Percentiles rank a stretch among this genome's conserved stretches.
Evolutionary conservation across 1,140 invertebrate species (phyloP).

Genomic region (Coptotermes formosanus): DNA sequence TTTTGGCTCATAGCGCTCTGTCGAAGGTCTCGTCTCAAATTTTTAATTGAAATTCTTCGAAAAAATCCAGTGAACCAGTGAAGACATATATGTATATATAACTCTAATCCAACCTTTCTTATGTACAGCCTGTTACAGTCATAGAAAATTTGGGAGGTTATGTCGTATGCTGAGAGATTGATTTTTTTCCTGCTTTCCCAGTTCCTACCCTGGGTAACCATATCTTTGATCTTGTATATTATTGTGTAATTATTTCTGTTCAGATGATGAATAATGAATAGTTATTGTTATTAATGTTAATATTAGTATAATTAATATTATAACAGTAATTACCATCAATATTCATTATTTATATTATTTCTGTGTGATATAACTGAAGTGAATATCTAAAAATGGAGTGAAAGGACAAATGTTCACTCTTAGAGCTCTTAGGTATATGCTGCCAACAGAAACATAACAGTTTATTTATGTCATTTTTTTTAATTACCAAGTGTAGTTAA

Average conservation of each 20-base stretch:
- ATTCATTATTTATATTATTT: conserved; percentile 1
- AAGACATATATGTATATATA: neutral
- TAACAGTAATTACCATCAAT: neutral
- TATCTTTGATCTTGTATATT: neutral
- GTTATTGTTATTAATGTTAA: conserved; percentile 9
- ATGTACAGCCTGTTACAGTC: neutral
- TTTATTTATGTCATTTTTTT: conserved; percentile 3
- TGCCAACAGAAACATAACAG: neutral
- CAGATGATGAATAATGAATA: neutral
- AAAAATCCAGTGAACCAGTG: neutral
- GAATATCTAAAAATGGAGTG: neutral
- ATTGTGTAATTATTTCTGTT: conserved; percentile 12
- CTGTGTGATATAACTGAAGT: neutral
- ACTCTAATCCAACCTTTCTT: neutral
- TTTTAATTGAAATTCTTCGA: neutral
- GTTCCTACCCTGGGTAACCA: neutral
- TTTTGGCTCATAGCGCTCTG: neutral
- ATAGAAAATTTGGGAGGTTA: neutral
- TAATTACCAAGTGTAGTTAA: neutral
- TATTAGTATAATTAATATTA: neutral
- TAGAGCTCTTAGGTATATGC: conserved; percentile 1
- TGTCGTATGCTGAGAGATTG: neutral
- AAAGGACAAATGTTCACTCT: neutral
- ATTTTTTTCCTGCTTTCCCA: neutral
- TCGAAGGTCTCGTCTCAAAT: neutral